Conservation (phyloP, 2,888 invertebrate species). For the Cryptus armator region DNA sequence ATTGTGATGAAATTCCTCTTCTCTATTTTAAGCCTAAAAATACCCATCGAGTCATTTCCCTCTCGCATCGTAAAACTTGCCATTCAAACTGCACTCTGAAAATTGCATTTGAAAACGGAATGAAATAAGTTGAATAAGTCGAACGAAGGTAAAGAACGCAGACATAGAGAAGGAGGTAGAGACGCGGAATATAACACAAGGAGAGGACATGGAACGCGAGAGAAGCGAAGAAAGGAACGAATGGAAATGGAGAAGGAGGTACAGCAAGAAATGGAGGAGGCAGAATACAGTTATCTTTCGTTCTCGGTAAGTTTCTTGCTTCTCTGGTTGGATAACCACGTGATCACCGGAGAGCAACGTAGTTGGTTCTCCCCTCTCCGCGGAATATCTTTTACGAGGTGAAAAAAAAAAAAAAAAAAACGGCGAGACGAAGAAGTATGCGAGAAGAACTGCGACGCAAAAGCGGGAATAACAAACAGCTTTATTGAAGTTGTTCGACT, state of each 20-base stretch:
- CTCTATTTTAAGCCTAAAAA: too few species aligned
- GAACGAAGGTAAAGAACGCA: neutral
- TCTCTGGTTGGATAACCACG: slow-evolving; percentile 65
- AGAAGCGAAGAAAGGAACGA: slow-evolving; percentile 46
- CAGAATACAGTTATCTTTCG: slow-evolving; percentile 76
- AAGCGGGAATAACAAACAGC: slow-evolving; percentile 59
- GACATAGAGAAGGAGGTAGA: neutral
- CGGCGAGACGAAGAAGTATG: slow-evolving; percentile 46
- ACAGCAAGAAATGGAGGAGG: slow-evolving; percentile 73
- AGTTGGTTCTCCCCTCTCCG: slow-evolving; percentile 36
- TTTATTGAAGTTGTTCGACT: slow-evolving; percentile 65
- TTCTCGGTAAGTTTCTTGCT: slow-evolving; percentile 72
- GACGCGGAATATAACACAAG: slow-evolving; percentile 40
- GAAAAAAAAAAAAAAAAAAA: slow-evolving; percentile 27
- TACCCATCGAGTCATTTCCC: too few species aligned
- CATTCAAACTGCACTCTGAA: too few species aligned
- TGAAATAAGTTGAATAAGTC: too few species aligned
- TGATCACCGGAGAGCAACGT: slow-evolving; percentile 53
- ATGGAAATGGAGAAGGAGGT: slow-evolving; percentile 59
- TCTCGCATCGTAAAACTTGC: too few species aligned
- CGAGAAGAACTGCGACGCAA: slow-evolving; percentile 33
- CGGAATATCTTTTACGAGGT: slow-evolving; percentile 46
- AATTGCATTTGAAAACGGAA: too few species aligned
- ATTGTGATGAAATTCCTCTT: too few species aligned
- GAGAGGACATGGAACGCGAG: slow-evolving; percentile 42